These are phyloP conservation scores for Ectobius pallidus DNA, from an alignment of 2,888 invertebrate species.

Conservation along the genomic window DNA sequence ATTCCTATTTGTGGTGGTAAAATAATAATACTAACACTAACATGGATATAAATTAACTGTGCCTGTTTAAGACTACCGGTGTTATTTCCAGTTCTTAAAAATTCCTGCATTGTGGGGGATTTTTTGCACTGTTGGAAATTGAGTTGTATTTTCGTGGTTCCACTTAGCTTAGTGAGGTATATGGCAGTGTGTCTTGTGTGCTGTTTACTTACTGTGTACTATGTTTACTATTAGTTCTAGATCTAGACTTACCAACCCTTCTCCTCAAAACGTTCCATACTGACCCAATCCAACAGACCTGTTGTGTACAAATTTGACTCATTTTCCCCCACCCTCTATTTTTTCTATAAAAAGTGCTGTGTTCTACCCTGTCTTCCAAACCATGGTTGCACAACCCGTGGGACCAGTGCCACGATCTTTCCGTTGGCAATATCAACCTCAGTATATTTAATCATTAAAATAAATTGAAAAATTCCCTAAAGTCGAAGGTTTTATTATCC, in stretches of 20 bases:
- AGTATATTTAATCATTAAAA: conserved; percentile 22
- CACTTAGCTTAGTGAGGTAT: conserved; percentile 27
- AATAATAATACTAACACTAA: too few species aligned
- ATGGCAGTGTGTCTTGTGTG: conserved; percentile 26
- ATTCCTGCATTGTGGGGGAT: neutral
- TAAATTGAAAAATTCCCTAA: neutral
- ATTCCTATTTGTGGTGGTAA: too few species aligned
- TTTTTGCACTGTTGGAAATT: neutral
- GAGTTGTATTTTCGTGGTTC: conserved; percentile 28
- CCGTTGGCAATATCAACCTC: conserved; percentile 32
- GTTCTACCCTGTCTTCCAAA: conserved; percentile 37
- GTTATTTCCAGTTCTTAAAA: too few species aligned
- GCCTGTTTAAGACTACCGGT: neutral
- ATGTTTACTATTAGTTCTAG: conserved; percentile 22
- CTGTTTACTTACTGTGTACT: conserved; percentile 30
- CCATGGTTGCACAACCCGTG: conserved; percentile 31
- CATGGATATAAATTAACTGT: neutral
- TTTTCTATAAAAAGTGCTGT: conserved; percentile 34
- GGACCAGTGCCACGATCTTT: conserved; percentile 27
- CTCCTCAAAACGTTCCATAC: conserved; percentile 7
- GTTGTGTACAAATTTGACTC: conserved; percentile 35
- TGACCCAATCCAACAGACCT: conserved; percentile 11
- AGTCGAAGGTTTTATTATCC: conserved; percentile 16
- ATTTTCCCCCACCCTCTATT: neutral
- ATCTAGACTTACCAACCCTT: conserved; percentile 16